phyloP scores from a whole-genome alignment of 2,113 vertebrate species.

The Chelonoidis abingdonii region DNA sequence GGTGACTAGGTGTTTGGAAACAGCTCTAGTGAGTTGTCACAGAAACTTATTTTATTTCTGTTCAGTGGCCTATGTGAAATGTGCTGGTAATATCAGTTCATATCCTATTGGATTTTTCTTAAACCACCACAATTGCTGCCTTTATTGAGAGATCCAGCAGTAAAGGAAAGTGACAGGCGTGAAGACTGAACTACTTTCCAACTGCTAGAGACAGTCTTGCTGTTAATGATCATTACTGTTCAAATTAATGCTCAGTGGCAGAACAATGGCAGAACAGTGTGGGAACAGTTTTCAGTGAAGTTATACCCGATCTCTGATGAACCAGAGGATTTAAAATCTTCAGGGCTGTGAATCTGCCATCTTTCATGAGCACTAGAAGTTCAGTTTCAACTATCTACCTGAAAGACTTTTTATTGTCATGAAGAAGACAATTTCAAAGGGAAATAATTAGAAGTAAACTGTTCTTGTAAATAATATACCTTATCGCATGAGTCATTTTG shows the following conservation, averaged over 20 bases:
- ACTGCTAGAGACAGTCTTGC: too few relatives aligned
- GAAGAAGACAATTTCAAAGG: neutral
- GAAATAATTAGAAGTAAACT: neutral
- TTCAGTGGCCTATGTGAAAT: neutral
- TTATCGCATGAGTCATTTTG: neutral
- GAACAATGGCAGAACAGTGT: neutral
- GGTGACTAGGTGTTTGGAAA: neutral
- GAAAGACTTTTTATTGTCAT: neutral
- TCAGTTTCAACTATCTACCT: neutral
- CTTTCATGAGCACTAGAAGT: neutral
- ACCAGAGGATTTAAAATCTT: neutral
- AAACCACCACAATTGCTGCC: neutral
- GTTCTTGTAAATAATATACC: neutral
- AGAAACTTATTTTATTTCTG: neutral
- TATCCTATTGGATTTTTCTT: neutral
- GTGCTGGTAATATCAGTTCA: neutral
- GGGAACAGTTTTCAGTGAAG: neutral
- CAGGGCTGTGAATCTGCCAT: neutral
- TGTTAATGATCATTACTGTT: neutral
- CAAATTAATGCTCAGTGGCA: neutral
- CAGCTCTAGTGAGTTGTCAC: neutral
- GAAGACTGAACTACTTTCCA: too few relatives aligned
- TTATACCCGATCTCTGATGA: neutral
- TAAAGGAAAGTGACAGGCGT: neutral
- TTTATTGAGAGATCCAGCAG: neutral